Evolutionary conservation across 2,888 invertebrate genomes (phyloP).

Genomic region (Clitarchus hookeri): DNA sequence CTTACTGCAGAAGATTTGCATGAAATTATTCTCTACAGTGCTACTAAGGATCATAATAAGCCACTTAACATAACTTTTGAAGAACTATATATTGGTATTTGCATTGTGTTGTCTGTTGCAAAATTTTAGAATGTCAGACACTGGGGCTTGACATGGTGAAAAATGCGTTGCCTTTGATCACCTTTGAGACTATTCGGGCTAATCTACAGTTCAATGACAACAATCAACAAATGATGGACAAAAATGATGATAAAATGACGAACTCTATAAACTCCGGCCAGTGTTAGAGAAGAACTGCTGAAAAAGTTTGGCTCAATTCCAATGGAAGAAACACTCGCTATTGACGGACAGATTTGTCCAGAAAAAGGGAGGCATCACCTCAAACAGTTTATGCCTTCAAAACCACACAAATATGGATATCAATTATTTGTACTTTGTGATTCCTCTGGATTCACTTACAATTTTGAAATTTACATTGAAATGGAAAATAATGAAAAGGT

Average conservation of each 20-base stretch:
- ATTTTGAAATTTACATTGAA: conserved; percentile 49
- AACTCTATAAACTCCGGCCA: background rate
- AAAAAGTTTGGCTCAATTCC: background rate
- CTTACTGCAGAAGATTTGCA: background rate
- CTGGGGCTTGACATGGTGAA: background rate
- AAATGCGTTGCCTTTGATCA: too few species aligned
- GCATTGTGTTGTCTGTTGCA: background rate
- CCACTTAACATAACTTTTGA: background rate
- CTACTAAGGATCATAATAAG: background rate
- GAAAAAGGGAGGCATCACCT: background rate
- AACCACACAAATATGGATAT: background rate
- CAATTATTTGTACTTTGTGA: conserved; percentile 45
- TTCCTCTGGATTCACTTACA: conserved; percentile 47
- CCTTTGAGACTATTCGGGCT: background rate
- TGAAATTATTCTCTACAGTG: background rate
- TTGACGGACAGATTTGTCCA: background rate
- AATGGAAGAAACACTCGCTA: background rate
- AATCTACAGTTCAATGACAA: background rate
- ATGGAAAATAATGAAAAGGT: background rate
- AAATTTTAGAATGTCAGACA: background rate
- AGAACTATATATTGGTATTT: background rate
- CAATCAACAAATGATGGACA: background rate
- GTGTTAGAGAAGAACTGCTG: background rate
- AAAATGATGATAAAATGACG: background rate
- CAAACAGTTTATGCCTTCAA: background rate